Conservation (phyloP, 2,797 vertebrate species). For the Eulemur albifrons region DNA sequence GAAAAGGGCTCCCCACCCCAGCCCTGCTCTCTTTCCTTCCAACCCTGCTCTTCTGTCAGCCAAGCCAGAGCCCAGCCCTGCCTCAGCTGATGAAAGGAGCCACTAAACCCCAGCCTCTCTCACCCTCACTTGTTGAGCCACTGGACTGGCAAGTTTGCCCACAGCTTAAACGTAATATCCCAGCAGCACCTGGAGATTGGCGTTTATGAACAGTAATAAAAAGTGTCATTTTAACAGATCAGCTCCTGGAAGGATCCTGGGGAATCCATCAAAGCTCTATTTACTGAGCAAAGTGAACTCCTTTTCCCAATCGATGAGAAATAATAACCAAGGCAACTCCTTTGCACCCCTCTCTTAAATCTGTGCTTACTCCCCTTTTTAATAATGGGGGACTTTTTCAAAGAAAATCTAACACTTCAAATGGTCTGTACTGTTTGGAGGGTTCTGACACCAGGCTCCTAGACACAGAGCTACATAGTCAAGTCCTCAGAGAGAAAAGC, state of each 20-base stretch:
- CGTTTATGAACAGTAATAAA: constrained; percentile 99
- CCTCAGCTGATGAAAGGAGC: neutral
- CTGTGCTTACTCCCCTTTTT: constrained; percentile 78
- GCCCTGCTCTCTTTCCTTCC: neutral
- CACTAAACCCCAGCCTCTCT: constrained; percentile 73
- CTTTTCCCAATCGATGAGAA: constrained; percentile 89
- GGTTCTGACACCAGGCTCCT: neutral
- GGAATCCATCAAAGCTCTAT: constrained; percentile 92
- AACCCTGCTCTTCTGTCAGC: neutral
- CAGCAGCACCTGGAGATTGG: constrained; percentile 91
- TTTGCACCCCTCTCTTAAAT: constrained; percentile 79
- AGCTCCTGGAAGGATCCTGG: constrained; percentile 88
- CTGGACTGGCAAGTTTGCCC: constrained; percentile 92
- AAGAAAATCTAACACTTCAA: constrained; percentile 74
- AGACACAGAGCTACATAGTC: neutral
- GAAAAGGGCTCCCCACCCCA: neutral
- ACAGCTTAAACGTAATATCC: constrained; percentile 98
- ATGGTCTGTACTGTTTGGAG: neutral
- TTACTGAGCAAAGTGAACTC: constrained; percentile 89
- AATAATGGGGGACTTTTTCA: constrained; percentile 74
- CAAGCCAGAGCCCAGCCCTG: neutral
- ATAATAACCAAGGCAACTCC: constrained; percentile 81
- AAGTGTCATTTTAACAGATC: constrained; percentile 99
- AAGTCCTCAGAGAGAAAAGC: neutral
- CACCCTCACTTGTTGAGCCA: constrained; percentile 81